Evolutionary conservation across 2,797 vertebrate species (phyloP).

Genomic region (Vespertilio murinus): DNA sequence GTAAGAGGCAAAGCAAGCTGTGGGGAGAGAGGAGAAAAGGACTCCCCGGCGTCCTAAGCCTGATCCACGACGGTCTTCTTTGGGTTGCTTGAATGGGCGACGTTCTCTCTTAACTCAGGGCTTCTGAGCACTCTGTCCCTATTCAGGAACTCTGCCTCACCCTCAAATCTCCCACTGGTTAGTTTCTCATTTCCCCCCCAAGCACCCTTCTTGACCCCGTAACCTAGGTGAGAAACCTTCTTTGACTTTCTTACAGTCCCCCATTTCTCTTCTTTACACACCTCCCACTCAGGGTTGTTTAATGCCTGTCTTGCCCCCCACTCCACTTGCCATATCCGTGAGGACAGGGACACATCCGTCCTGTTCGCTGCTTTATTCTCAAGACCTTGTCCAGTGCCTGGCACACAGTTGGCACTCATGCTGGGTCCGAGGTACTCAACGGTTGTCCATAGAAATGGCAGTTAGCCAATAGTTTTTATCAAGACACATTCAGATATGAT

Average conservation of each 20-base stretch:
- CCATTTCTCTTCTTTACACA: background rate
- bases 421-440: background rate
- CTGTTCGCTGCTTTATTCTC: background rate
- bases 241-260: background rate
- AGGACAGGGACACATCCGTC: background rate
- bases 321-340: background rate
- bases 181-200: background rate
- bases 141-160: background rate
- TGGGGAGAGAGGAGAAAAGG: background rate
- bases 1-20: conserved; percentile 1
- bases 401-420: background rate
- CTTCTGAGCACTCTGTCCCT: background rate
- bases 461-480: background rate
- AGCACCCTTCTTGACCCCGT: background rate
- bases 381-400: background rate
- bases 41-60: background rate
- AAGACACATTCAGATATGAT: background rate
- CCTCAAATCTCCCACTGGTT: background rate
- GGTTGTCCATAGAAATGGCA: background rate
- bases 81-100: background rate
- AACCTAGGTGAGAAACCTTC: background rate
- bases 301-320: background rate
- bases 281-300: background rate
- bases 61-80: background rate
- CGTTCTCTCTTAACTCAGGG: background rate